Evolutionary conservation across 2,888 invertebrate species (phyloP), one percentile per base, ranked within the genome.

Genomic region (Orthosia gracilis): DNA sequence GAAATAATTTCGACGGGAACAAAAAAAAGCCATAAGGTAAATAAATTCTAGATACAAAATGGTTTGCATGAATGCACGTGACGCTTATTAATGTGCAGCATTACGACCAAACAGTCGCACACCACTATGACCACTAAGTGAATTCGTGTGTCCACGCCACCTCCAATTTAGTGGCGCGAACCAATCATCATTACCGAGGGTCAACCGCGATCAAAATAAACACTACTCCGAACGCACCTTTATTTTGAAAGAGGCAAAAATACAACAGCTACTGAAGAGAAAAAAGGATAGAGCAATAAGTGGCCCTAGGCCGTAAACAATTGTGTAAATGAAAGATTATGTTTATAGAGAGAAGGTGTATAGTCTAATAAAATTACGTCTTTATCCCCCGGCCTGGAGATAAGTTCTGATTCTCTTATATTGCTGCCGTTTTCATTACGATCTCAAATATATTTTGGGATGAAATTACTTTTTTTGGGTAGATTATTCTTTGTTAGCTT

Each of bases 321-420:
- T 94, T 91, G 85, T 89, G 90, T 92, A 95, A 96, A 96, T 96
- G 95, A 95, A 95, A 96, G 95, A 96, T 96, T 96, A 96, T 95
- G 96, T 95, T 94, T 94, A 96, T 95, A 93, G 96, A 93, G 92
- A 92, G 91, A 94, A 96, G 96, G 96, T 96, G 95, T 93, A 92
- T 84, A 77, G 86, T 90, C 88, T 92, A 93, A 95, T 96, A 95
- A 96, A 95, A 93, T 92, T 91, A 91, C 89, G 89, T 91, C 87
- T 95, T 95, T 95, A 95, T 94, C 71, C 85, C 89, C 87, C 80
- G 82, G 81, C 83, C 80, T 80, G 84, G 88, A 88, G 87, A 92
- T 94, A 93, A 93, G 91, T 94, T 93, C 91, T 93, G 85, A 84
- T 93, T 93, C 89, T 86, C 87, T 86, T 83, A 87, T 87, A 85